Evolutionary conservation across 2,888 invertebrate species (phyloP).

Genomic region (Drosophila seclusa): DNA sequence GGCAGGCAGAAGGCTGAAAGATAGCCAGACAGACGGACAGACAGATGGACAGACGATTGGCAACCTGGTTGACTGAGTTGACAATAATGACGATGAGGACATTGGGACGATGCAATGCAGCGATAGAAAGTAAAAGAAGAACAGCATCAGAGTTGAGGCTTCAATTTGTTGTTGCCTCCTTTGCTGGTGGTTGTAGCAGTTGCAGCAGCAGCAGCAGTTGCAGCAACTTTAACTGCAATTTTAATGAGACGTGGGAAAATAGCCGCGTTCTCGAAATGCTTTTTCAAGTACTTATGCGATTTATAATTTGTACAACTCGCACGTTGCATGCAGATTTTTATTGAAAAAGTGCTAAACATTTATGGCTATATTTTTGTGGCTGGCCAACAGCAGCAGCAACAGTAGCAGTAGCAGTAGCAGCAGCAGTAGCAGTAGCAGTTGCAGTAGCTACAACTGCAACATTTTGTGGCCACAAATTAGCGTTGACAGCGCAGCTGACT

Average conservation of each 20-base stretch:
- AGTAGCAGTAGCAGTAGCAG: background rate
- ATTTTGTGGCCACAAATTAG: constrained; percentile 63
- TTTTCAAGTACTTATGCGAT: constrained; percentile 7
- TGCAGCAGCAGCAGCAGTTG: background rate
- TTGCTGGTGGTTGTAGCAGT: constrained; percentile 19
- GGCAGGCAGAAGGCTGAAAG: constrained; percentile 54
- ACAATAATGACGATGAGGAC: constrained; percentile 73
- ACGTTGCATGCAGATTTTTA: constrained; percentile 78
- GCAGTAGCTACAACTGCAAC: constrained; percentile 20
- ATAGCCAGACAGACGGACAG: constrained; percentile 28
- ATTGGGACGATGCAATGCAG: constrained; percentile 38
- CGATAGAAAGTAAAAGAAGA: constrained; percentile 72
- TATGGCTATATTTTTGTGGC: constrained; percentile 70
- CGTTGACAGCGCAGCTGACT: constrained; percentile 61
- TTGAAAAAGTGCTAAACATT: constrained; percentile 59
- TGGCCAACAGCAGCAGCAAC: constrained; percentile 3
- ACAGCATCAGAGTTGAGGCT: constrained; percentile 29
- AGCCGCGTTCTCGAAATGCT: constrained; percentile 16
- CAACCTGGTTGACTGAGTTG: constrained; percentile 68
- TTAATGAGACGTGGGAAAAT: constrained; percentile 82
- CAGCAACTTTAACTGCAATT: constrained; percentile 66
- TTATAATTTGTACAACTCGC: constrained; percentile 73
- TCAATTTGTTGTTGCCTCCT: constrained; percentile 10
- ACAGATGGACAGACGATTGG: constrained; percentile 51
- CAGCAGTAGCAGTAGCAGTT: background rate